Evolutionary conservation across 2,113 vertebrate genomes (phyloP).

Genomic region (Symphodus melops): DNA sequence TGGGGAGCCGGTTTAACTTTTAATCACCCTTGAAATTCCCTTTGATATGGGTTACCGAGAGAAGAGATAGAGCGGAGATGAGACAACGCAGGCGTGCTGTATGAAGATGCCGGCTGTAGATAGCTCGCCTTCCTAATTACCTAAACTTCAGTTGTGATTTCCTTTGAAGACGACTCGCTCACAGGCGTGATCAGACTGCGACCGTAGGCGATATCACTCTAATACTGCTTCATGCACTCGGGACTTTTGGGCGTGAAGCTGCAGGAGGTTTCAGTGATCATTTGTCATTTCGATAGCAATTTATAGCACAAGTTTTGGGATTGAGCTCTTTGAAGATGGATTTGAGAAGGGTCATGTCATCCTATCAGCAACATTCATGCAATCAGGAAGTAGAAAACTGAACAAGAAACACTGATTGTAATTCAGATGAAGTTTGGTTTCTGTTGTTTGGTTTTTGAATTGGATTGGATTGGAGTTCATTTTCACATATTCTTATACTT

Average conservation of each 20-base stretch:
- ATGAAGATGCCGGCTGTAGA: constrained; percentile 63
- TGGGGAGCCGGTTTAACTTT: constrained; percentile 73
- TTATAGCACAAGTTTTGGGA: constrained; percentile 52
- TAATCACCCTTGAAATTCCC: constrained; percentile 77
- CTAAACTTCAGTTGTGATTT: constrained; percentile 69
- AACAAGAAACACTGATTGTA: constrained; percentile 14
- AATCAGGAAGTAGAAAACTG: constrained; percentile 44
- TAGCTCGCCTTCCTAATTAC: constrained; percentile 74
- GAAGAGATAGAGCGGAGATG: constrained; percentile 57
- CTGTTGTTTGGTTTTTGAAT: constrained; percentile 9
- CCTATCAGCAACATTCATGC: constrained; percentile 11
- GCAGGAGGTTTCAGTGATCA: constrained; percentile 62
- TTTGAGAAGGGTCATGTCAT: constrained; percentile 35
- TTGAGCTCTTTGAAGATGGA: constrained; percentile 54
- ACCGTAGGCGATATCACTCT: constrained; percentile 63
- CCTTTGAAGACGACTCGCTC: constrained; percentile 72
- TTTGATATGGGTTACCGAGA: constrained; percentile 68
- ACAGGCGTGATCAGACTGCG: constrained; percentile 62
- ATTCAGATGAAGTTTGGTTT: constrained; percentile 12
- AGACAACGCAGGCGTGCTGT: constrained; percentile 50
- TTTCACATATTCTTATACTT: background rate
- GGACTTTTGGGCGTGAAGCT: constrained; percentile 50
- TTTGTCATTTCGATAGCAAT: constrained; percentile 73
- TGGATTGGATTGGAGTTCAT: background rate
- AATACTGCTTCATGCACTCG: constrained; percentile 52